Evolutionary conservation across 2,113 vertebrate species (phyloP).

Genomic region (Cottus gobio): DNA sequence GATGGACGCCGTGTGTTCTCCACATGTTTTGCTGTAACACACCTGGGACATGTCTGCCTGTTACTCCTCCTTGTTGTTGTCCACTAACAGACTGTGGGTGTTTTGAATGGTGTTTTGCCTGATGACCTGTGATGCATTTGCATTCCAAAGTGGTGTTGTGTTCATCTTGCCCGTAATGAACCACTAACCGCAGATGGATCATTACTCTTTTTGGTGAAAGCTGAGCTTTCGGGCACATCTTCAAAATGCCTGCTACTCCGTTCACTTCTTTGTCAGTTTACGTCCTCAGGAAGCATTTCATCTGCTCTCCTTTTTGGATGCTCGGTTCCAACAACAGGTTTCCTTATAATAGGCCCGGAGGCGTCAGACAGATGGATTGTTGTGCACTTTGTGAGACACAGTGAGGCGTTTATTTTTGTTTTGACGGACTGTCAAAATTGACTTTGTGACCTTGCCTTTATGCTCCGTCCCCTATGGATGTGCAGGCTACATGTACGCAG

Average conservation of each 20-base stretch:
- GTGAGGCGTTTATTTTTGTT: not conserved
- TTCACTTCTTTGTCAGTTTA: not conserved
- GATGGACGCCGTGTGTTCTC: conserved; percentile 35
- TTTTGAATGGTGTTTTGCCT: conserved; percentile 59
- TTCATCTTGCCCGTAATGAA: conserved; percentile 22
- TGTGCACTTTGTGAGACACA: not conserved
- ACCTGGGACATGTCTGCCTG: conserved; percentile 24
- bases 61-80: conserved; percentile 33
- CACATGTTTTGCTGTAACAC: conserved; percentile 21
- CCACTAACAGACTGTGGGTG: conserved; percentile 50
- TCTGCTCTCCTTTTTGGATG: conserved; percentile 4
- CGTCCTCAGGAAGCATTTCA: not conserved
- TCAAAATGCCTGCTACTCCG: not conserved
- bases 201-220: conserved; percentile 14
- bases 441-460: conserved; percentile 6
- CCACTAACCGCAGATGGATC: not conserved
- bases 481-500: not conserved
- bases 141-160: conserved; percentile 46
- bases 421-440: conserved; percentile 4
- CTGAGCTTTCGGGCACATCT: not conserved
- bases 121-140: conserved; percentile 55
- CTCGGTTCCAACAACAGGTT: not conserved
- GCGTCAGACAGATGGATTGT: not conserved
- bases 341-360: not conserved
- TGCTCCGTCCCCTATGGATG: conserved; percentile 1